Base-by-base conservation (phyloP, 2,797 vertebrate species). In the Gila robusta region DNA sequence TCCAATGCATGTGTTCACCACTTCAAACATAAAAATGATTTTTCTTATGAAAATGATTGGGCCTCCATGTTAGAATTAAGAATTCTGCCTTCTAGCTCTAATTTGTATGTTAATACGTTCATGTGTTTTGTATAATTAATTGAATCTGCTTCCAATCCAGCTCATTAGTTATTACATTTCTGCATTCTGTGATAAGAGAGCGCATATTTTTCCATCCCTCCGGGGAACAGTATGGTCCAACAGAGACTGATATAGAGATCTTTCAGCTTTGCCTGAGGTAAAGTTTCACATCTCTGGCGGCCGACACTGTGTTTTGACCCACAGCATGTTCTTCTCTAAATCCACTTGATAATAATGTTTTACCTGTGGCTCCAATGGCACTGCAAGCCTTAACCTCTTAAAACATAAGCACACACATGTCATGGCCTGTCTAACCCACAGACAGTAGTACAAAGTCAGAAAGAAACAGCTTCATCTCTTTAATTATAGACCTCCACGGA, bases 31-130 rank as follows among this genome's bases (percentile, higher is more conserved):
- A 6, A 79, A 7, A 79, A 52, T 59, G 14, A 73, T 71, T 86
- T 76, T 66, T 73, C 62, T 44, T 26, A 70, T 76, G 47, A 83
- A 56, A 69, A 35, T 17, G 49, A 54, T 56, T 37, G 12, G 72
- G 78, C 49, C 73, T 73, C 35, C 39, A 52, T 64, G 23, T 79
- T 28, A 41, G 77, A 80, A 73, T 52, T 52, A 70, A 52, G 23
- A 62, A 86, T 49, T 74, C 26, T 86, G 85, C 87, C 85, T 83
- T 76, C 81, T 41, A 83, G 87, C 74, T 56, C 81, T 73, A 86
- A 88, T 86, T 81, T 86, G 52, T 86, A 86, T 88, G 87, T 81
- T 86, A 86, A 86, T 88, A 76, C 16, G 71, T 72, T 88, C 69
- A 80, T 71, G 69, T 52, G 84, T 81, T 88, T 81, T 52, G 72